Conservation (phyloP, 2,888 invertebrate species). For the Lasioglossum oenotherae region DNA sequence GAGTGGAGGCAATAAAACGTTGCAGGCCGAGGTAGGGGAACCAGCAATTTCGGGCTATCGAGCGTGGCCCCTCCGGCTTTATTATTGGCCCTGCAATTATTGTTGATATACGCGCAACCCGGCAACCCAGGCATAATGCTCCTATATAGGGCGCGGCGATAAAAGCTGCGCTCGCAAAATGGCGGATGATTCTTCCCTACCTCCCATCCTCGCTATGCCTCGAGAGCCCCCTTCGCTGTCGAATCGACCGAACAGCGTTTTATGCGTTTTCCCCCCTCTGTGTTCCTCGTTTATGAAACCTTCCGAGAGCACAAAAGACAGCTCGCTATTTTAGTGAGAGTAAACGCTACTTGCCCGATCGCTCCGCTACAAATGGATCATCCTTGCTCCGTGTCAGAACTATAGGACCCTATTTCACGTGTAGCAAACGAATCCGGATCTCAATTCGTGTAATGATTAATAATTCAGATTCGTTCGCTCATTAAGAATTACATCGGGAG, state of each 20-base stretch:
- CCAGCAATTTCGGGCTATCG: slow-evolving; percentile 84
- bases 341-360: background rate
- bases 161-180: slow-evolving; percentile 78
- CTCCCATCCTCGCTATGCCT: slow-evolving; percentile 27
- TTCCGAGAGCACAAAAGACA: background rate
- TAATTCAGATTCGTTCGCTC: no score
- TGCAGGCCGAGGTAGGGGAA: slow-evolving; percentile 79
- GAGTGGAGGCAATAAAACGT: slow-evolving; percentile 72
- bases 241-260: slow-evolving; percentile 20
- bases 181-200: slow-evolving; percentile 69
- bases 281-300: background rate
- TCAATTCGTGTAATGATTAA: no score
- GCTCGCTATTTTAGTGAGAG: slow-evolving; percentile 6
- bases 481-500: no score
- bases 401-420: no score
- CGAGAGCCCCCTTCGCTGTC: background rate
- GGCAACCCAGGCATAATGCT: slow-evolving; percentile 72
- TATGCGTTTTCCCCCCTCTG: background rate
- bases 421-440: no score
- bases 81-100: slow-evolving; percentile 84
- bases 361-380: background rate
- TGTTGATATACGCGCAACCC: slow-evolving; percentile 83
- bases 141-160: slow-evolving; percentile 78
- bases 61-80: slow-evolving; percentile 83
- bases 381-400: background rate